Evolutionary conservation across 2,113 vertebrate species (phyloP).

Genomic region (Actinemys pallida): DNA sequence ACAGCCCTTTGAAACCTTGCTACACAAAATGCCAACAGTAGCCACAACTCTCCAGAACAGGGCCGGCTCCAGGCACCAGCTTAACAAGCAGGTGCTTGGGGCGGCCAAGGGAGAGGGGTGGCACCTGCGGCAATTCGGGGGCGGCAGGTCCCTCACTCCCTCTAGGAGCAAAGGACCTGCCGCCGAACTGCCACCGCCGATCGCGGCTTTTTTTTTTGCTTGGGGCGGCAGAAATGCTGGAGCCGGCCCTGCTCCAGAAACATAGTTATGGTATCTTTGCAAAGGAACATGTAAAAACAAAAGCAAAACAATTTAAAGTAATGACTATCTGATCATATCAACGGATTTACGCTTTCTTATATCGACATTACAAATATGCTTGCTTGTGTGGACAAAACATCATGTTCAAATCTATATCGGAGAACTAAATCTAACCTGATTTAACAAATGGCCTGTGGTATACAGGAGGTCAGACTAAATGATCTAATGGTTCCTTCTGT

Average conservation of each 20-base stretch:
- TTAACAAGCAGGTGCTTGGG: too few relatives aligned
- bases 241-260: background rate
- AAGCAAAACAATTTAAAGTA: conserved; percentile 13
- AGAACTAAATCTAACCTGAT: background rate
- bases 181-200: too few relatives aligned
- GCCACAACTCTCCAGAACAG: background rate
- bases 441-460: background rate
- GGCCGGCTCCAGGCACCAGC: too few relatives aligned
- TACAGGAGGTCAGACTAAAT: background rate
- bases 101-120: too few relatives aligned
- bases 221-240: too few relatives aligned
- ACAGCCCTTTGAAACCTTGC: background rate
- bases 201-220: too few relatives aligned
- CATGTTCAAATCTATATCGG: background rate
- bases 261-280: background rate
- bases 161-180: too few relatives aligned
- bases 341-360: background rate
- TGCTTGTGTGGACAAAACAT: background rate
- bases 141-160: too few relatives aligned
- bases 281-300: conserved; percentile 22
- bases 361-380: background rate
- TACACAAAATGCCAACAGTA: background rate
- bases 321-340: background rate
- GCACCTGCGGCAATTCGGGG: too few relatives aligned
- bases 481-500: background rate